phyloP scores from a whole-genome alignment of 1,140 invertebrate genomes.

The Latrodectus geometricus region DNA sequence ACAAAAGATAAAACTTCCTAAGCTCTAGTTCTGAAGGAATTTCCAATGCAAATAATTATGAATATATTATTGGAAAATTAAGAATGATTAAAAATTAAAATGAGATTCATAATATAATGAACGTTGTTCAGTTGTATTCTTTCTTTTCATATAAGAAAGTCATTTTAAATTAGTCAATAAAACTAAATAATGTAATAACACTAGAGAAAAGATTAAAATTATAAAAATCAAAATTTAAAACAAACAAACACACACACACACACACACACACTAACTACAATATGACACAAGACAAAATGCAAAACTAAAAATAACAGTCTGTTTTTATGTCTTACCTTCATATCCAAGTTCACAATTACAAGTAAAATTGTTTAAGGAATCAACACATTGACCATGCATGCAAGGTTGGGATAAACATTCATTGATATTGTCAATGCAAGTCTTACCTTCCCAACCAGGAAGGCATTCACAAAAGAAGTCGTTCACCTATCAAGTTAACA shows the following conservation, averaged over 20 bases:
- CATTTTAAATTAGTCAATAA: background rate
- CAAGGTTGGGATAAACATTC: slow-evolving; percentile 78
- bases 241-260: no score
- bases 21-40: background rate
- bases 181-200: background rate
- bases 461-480: slow-evolving; percentile 84
- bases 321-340: slow-evolving; percentile 73
- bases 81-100: background rate
- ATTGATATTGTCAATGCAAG: slow-evolving; percentile 84
- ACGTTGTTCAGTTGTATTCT: no score
- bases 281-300: background rate
- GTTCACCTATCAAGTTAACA: slow-evolving; percentile 51
- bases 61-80: background rate
- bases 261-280: background rate
- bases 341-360: slow-evolving; percentile 93
- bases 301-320: background rate
- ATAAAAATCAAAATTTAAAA: no score
- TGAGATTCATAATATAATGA: no score
- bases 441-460: slow-evolving; percentile 84
- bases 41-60: background rate
- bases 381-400: slow-evolving; percentile 79
- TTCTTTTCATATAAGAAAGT: background rate
- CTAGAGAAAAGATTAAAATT: no score
- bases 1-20: slow-evolving; percentile 39
- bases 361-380: slow-evolving; percentile 84